Evolutionary conservation across 92 coral and sea anemone genomes (phyloP).

Genomic region (Porites lobata): DNA sequence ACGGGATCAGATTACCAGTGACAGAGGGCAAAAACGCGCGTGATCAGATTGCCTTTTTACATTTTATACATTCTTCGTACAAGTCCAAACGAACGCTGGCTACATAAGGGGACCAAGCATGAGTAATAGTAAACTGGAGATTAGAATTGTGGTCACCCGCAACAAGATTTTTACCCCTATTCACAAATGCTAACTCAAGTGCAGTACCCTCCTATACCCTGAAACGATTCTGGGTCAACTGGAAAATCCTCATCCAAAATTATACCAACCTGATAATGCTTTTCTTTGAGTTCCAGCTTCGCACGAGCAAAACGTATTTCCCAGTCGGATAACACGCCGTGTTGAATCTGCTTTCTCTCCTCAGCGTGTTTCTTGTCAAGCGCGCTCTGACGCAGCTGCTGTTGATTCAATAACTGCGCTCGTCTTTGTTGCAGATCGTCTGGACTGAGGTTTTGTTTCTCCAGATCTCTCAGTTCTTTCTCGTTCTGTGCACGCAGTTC

Average conservation of each 20-base stretch:
- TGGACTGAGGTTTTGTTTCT: slow-evolving; percentile 78
- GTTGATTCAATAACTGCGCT: slow-evolving; percentile 93
- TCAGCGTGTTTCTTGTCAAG: slow-evolving; percentile 92
- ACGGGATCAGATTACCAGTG: too few relatives aligned
- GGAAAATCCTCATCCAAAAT: not conserved
- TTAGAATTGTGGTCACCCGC: too few relatives aligned
- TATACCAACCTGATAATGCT: slow-evolving; percentile 92
- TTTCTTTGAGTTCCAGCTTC: slow-evolving; percentile 95
- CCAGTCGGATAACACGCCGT: slow-evolving; percentile 95
- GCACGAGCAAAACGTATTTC: slow-evolving; percentile 98
- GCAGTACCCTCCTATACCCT: too few relatives aligned
- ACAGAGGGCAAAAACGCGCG: too few relatives aligned
- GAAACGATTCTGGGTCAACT: too few relatives aligned
- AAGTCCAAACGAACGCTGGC: too few relatives aligned
- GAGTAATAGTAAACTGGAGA: too few relatives aligned
- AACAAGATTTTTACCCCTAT: too few relatives aligned
- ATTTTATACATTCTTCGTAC: too few relatives aligned
- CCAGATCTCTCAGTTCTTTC: slow-evolving; percentile 82
- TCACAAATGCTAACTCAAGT: too few relatives aligned
- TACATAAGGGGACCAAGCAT: too few relatives aligned
- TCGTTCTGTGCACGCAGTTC: slow-evolving; percentile 82
- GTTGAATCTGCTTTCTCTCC: slow-evolving; percentile 88
- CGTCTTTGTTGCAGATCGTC: slow-evolving; percentile 91
- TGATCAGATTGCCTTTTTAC: too few relatives aligned
- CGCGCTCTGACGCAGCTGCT: slow-evolving; percentile 92